Conservation (phyloP, 2,113 vertebrate genomes). For the Eolophus roseicapilla region DNA sequence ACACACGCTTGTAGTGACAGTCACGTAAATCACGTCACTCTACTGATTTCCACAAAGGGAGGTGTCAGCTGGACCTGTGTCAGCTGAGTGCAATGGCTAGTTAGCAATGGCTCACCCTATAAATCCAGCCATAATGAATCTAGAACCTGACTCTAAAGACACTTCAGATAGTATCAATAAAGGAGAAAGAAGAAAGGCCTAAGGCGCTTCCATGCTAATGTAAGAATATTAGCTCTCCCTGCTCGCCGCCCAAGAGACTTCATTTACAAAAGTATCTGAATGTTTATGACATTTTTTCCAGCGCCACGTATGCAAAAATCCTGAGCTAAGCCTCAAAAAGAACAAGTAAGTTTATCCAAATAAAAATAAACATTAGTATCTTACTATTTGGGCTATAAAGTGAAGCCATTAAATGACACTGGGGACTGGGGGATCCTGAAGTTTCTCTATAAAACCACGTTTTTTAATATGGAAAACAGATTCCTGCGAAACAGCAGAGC, state of each 20-base stretch:
- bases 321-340: background rate
- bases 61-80: background rate
- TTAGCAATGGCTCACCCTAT: background rate
- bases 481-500: background rate
- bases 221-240: background rate
- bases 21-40: background rate
- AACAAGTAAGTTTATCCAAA: background rate
- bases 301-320: background rate
- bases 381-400: background rate
- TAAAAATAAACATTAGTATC: background rate
- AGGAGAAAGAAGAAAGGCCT: background rate
- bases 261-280: background rate
- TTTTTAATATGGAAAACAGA: background rate
- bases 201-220: background rate
- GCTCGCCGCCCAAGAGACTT: background rate
- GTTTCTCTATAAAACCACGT: background rate
- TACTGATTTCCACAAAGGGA: background rate
- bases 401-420: background rate
- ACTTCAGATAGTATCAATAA: conserved; percentile 18
- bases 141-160: background rate
- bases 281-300: background rate
- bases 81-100: background rate
- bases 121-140: background rate
- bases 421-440: background rate
- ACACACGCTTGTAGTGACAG: accelerated